Conservation (phyloP, 2,797 vertebrate species). For the Neosalanx taihuensis region DNA sequence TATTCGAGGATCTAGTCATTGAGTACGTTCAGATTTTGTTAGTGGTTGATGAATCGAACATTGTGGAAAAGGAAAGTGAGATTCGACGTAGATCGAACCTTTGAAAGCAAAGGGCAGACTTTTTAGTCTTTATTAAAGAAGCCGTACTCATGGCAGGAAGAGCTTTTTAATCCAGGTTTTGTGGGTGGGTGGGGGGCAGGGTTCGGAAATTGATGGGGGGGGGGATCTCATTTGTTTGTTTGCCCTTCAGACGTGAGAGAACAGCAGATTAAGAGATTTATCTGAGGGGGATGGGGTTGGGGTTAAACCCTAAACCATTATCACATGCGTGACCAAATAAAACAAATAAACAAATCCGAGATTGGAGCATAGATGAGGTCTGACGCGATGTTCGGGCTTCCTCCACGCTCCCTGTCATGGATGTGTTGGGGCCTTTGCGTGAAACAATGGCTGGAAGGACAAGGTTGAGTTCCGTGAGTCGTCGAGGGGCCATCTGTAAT, state of each 20-base stretch:
- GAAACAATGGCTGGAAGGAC: not conserved
- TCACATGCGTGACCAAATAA: slow-evolving; percentile 40
- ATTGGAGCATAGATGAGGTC: slow-evolving; percentile 1
- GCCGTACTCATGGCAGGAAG: slow-evolving; percentile 2
- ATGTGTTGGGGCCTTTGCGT: not conserved
- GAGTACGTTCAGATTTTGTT: no score
- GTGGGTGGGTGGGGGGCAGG: not conserved
- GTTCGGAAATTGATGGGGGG: slow-evolving; percentile 16
- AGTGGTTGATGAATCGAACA: no score
- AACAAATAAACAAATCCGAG: slow-evolving; percentile 39
- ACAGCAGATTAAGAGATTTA: slow-evolving; percentile 76
- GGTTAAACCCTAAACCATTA: slow-evolving; percentile 57
- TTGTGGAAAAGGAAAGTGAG: no score
- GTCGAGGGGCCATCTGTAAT: not conserved
- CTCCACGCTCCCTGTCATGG: not conserved
- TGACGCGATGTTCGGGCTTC: not conserved
- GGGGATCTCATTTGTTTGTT: slow-evolving; percentile 69
- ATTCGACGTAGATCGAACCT: no score
- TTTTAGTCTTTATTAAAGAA: no score
- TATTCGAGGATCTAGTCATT: no score
- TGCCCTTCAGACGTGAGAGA: slow-evolving; percentile 70
- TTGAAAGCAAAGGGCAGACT: no score
- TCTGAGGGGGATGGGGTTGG: slow-evolving; percentile 15
- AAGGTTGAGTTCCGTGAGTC: no score
- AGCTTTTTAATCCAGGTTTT: slow-evolving; percentile 12